Base-by-base conservation (phyloP, 2,113 vertebrate species). In the Catharus bicknelli region DNA sequence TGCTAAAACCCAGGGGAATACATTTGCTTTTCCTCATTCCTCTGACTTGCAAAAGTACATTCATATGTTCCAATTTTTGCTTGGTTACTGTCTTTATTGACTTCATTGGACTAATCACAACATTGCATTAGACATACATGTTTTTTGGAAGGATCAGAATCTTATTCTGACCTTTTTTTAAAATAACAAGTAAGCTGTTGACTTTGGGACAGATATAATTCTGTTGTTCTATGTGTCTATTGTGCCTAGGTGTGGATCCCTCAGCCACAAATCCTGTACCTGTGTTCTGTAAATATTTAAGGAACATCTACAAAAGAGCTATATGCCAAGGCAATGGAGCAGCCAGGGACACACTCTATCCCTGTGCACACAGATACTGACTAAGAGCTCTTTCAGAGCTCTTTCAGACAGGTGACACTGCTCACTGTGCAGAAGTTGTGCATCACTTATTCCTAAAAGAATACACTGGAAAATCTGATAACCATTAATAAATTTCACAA, bases 1-100 rank as follows among this genome's bases (percentile, higher is more conserved):
- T 90, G 79, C 79, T 88, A 34, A 91, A 87, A 34, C 87, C 87
- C 79, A 43, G 48, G 40, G 55, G 82, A 32, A 83, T 64, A 26
- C 30, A 53, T 81, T 94, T 74, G 87, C 53, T 96, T 90, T 89
- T 93, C 70, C 77, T 95, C 77, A 67, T 93, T 86, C 79, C 61
- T 85, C 55, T 16, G 27, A 27, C 72, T 67, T 88, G 75, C 82
- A 72, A 30, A 93, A 94, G 51, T 77, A 38, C 79, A 68, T 63
- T 93, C 61, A n/a, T 77, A 32, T 92, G 93, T 77, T 95, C 63
- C 47, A 59, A 1, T 91, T 91, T 92, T 63, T 91, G 15, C 64
- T 67, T 32, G 16, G 68, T 92, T 95, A 68, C 40, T 83, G 68
- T 67, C 59, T 83, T 92, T 67, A 81, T 32, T 88, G 82, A 42